Evolutionary conservation across 1,140 invertebrate genomes (phyloP), one percentile per base, ranked within the genome.

Genomic region (Adelges cooleyi): DNA sequence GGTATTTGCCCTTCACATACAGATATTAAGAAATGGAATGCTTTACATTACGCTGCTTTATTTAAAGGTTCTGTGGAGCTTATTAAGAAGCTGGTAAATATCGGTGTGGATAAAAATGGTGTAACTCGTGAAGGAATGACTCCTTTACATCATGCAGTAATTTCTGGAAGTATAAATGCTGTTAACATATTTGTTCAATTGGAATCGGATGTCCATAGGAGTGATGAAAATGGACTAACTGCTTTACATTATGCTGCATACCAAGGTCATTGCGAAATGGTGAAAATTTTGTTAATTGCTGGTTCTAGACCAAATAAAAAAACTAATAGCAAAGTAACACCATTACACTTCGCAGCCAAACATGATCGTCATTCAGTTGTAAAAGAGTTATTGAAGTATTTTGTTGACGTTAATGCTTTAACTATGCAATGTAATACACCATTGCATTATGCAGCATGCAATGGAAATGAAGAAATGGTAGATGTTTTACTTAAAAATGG

Each of bases 381-480:
- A 6, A 13, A 53, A 22, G 40, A 52, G 42, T 25, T 66, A 1
- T 42, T 66, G 33, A 66, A 52, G 2, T 44, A 18, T 17, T 51
- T 29, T 46, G 25, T 53, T 22, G 50, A 62, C 46, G 18, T 62
- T 1, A 46, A 62, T 46, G 56, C 56, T 27, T 6, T 62, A 33
- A 62, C 56, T 48, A 48, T 62, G 13, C 56, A 62, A 33, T 62
- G 56, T 2, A 65, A 65, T 29, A 53, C 49, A 8, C 65, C 65
- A 46, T 66, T 66, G n/a, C 50, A 52, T 40, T 51, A 44, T 44
- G 65, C 65, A 3, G 50, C 51, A 42, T 44, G 51, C n/a, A 66
- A 66, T 42, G 49, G 50, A 33, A 51, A 52, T 52, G 50, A 66
- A 44, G 25, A 66, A 53, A 66, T 66, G 48, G 50, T 66, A n/a